These are phyloP conservation scores for Leptopilina clavipes DNA, from an alignment of 1,140 invertebrate species.

Conservation along the genomic window DNA sequence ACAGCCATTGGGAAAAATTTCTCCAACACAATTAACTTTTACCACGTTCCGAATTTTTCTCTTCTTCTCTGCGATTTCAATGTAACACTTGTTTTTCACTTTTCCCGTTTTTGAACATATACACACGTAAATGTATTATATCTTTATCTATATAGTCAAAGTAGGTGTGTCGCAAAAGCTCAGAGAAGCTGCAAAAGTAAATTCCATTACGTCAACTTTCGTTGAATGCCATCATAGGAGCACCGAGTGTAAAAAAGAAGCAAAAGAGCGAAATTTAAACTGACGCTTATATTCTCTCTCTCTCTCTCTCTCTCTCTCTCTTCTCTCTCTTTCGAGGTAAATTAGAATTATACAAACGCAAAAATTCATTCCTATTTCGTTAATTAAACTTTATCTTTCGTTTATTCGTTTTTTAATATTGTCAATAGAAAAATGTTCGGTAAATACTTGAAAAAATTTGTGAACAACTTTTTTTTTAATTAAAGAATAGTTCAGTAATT, in stretches of 20 bases:
- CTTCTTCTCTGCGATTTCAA: background rate
- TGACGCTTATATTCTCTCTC: slow-evolving; percentile 43
- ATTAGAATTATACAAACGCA: slow-evolving; percentile 40
- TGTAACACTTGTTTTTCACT: slow-evolving; percentile 48
- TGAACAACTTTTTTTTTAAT: too few relatives aligned
- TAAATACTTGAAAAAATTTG: too few relatives aligned
- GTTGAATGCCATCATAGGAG: slow-evolving; percentile 63
- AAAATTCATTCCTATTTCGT: slow-evolving; percentile 6
- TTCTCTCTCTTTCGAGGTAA: background rate
- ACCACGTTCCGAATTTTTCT: background rate
- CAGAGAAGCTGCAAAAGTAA: slow-evolving; percentile 67
- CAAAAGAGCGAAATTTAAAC: slow-evolving; percentile 27
- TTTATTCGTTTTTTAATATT: too few relatives aligned
- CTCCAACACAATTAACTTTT: background rate
- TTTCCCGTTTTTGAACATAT: slow-evolving; percentile 48
- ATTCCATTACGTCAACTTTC: slow-evolving; percentile 66
- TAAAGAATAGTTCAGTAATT: too few relatives aligned
- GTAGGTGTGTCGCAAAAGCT: slow-evolving; percentile 51
- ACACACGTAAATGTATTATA: slow-evolving; percentile 27
- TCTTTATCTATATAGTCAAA: slow-evolving; percentile 57
- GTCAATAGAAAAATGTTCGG: too few relatives aligned
- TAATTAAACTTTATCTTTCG: background rate
- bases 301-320: background rate
- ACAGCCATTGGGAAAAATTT: slow-evolving; percentile 54
- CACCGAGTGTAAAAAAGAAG: slow-evolving; percentile 35